Evolutionary conservation across 1,140 invertebrate species (phyloP).

Genomic region (Leucophenga varia): DNA sequence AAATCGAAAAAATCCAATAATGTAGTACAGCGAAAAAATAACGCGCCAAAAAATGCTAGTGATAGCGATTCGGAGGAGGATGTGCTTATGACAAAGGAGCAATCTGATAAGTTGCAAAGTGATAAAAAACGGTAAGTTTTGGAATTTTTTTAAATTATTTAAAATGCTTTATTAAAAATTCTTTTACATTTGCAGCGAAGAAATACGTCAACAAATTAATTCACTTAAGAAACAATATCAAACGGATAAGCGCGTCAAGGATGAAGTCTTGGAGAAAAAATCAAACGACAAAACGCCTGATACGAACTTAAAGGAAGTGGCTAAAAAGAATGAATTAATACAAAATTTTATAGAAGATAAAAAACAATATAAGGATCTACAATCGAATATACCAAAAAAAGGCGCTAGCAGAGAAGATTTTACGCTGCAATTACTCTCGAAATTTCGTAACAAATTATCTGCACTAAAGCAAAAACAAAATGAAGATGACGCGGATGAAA

Average conservation of each 20-base stretch:
- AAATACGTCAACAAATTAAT: constrained; percentile 75
- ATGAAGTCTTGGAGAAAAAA: constrained; percentile 57
- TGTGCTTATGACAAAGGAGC: constrained; percentile 36
- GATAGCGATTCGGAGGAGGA: constrained; percentile 72
- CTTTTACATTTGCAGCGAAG: constrained; percentile 63
- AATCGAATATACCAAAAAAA: constrained; percentile 70
- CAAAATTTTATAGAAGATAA: constrained; percentile 74
- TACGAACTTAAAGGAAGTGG: constrained; percentile 4
- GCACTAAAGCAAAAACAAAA: constrained; percentile 64
- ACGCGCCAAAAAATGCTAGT: constrained; percentile 37
- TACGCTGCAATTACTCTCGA: constrained; percentile 76
- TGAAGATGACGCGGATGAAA: too few relatives aligned
- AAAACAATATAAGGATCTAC: constrained; percentile 73
- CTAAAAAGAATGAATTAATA: constrained; percentile 63
- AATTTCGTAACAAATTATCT: constrained; percentile 80
- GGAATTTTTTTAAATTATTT: background rate
- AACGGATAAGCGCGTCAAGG: constrained; percentile 61
- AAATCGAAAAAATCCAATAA: constrained; percentile 30
- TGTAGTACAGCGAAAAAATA: too few relatives aligned
- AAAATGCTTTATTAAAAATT: background rate
- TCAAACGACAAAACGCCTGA: constrained; percentile 46
- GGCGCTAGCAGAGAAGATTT: constrained; percentile 68
- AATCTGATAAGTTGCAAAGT: constrained; percentile 62
- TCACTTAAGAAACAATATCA: constrained; percentile 73
- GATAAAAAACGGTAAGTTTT: constrained; percentile 67